These are phyloP conservation scores for Chlamydotis undulata DNA, from an alignment of 2,113 vertebrate genomes.

Conservation along the genomic window DNA sequence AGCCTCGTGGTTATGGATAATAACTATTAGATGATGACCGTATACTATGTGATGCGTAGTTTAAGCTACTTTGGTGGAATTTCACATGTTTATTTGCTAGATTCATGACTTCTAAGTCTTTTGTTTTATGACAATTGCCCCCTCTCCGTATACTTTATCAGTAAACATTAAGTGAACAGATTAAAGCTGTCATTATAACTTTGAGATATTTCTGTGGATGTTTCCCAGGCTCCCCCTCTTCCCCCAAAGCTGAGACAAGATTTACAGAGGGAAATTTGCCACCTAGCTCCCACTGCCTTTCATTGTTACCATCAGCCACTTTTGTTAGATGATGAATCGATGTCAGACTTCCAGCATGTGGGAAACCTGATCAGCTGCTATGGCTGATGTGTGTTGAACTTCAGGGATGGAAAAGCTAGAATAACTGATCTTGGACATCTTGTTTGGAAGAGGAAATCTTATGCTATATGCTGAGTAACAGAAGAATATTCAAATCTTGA, in stretches of 20 bases:
- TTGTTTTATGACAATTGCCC: not conserved
- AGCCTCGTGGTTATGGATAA: not conserved
- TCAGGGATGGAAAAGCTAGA: not conserved
- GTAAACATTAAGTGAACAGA: not conserved
- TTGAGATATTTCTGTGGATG: not conserved
- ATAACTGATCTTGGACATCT: not conserved
- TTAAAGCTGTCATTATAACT: not conserved
- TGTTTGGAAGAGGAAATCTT: not conserved
- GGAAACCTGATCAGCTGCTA: not conserved
- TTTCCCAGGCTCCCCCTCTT: no score
- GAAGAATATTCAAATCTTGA: not conserved
- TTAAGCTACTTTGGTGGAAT: not conserved
- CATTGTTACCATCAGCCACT: not conserved
- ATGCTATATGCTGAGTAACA: not conserved
- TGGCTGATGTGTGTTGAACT: not conserved
- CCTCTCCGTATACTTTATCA: not conserved
- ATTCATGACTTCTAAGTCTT: not conserved
- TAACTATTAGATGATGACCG: not conserved
- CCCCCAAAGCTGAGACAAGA: not conserved
- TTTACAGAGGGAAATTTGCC: not conserved
- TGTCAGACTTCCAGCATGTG: not conserved
- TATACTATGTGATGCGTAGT: rapidly evolving
- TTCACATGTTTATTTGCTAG: not conserved
- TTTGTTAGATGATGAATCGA: not conserved
- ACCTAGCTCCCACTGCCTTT: not conserved